phyloP scores from a whole-genome alignment of 2,113 vertebrate species.

The Odobenus rosmarus region DNA sequence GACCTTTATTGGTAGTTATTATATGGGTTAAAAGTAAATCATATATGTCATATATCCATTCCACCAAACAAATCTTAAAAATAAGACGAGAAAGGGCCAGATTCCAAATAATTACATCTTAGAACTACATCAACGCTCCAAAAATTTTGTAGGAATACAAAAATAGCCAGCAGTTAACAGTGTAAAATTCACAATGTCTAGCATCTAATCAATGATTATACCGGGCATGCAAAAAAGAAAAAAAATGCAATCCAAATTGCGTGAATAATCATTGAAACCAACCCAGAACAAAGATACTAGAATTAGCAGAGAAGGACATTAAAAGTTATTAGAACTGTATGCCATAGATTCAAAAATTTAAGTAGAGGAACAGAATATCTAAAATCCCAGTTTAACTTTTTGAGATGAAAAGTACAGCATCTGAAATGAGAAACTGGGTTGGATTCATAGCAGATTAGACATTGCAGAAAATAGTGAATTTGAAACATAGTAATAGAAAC shows the following conservation, averaged over 20 bases:
- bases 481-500: not conserved
- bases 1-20: slow-evolving; percentile 22
- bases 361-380: not conserved
- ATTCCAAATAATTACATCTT: not conserved
- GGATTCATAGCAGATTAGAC: not conserved
- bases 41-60: not conserved
- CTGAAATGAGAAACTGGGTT: not conserved
- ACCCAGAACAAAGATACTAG: not conserved
- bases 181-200: not conserved
- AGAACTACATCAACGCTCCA: not conserved
- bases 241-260: not conserved
- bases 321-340: not conserved
- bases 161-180: not conserved
- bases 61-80: not conserved
- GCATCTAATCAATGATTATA: not conserved
- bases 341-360: not conserved
- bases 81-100: not conserved
- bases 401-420: not conserved
- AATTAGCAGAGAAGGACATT: not conserved
- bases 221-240: not conserved
- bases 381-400: not conserved
- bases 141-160: not conserved
- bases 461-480: not conserved
- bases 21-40: not conserved
- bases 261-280: not conserved